Base-by-base conservation (phyloP, 2,888 invertebrate species). In the Leucozona laternaria region DNA sequence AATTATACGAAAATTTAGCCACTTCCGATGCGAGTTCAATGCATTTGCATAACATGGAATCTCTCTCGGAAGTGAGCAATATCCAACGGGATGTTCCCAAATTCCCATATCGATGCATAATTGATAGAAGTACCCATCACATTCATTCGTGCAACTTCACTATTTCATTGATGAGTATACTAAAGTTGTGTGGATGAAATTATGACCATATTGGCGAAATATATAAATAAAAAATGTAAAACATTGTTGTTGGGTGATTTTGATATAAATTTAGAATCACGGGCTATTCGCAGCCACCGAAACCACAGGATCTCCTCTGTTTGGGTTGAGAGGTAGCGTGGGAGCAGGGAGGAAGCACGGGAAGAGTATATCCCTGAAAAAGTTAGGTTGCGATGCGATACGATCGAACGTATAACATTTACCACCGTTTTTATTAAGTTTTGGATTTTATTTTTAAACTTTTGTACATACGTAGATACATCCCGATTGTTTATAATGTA, bases 1-100 rank as follows among this genome's bases (percentile, higher is more conserved):
- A 7, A 82, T 82, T 79, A 79, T 68, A 68, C 25, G 60, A 73
- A 62, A 53, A 40, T 66, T 73, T 73, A 68, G 17, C 62, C 70
- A 79, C 75, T 71, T 84, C 79, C 83, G 68, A 6, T 22, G 17
- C 48, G 60, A 53, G 66, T 40, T 72, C 73, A 79, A 58, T 73
- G 50, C 43, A 72, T 75, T 75, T 60, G 45, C 68, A 50, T 60
- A 66, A 58, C 53, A 79, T 79, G 11, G 22, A 60, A 60, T 57
- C 37, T 60, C 45, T 60, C 43, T 68, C 80, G 34, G 80, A 68
- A 60, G 75, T 75, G 22, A 43, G 31, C 31, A 53, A 53, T 68
- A 75, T 80, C 75, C 75, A 60, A n/a, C 43, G 31, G 73, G 45
- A 64, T 55, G 55, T 31, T 50, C 43, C 25, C 31, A 34, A 77